These are phyloP conservation scores for Dendrolimus pini DNA, from an alignment of 2,888 invertebrate species.

Conservation along the genomic window DNA sequence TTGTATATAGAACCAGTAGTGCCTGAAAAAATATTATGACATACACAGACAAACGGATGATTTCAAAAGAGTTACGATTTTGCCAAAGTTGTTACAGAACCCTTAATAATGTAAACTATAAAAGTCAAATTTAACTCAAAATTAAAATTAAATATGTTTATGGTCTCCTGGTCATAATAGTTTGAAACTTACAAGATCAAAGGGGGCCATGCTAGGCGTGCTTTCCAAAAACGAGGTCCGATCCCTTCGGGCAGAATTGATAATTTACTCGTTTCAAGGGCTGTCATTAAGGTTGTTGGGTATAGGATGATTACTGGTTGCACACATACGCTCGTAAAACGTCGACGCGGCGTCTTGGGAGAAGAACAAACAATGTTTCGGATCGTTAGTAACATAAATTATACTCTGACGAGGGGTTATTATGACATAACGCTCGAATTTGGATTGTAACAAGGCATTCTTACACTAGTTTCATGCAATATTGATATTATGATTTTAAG, in stretches of 20 bases:
- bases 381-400: constrained; percentile 68
- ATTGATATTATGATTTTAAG: not conserved
- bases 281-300: constrained; percentile 68
- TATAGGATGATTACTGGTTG: constrained; percentile 67
- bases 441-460: not conserved
- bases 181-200: constrained; percentile 11
- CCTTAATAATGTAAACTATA: too few species aligned
- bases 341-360: constrained; percentile 47
- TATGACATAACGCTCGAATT: constrained; percentile 46
- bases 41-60: too few species aligned
- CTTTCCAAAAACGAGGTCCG: constrained; percentile 61
- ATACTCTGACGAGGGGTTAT: constrained; percentile 50
- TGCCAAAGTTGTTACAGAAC: too few species aligned
- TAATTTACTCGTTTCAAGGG: constrained; percentile 73
- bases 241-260: constrained; percentile 71
- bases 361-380: constrained; percentile 74
- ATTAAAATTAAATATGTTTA: too few species aligned
- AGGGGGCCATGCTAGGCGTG: constrained; percentile 47
- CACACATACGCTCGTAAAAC: constrained; percentile 42
- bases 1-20: too few species aligned
- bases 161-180: not conserved
- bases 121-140: too few species aligned
- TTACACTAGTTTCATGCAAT: not conserved
- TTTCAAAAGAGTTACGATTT: too few species aligned
- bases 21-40: too few species aligned